A percentile compares a stretch with the other conserved stretches of the same genome.
Evolutionary conservation across 2,113 vertebrate species (phyloP).

Genomic region (Haemorhous mexicanus): DNA sequence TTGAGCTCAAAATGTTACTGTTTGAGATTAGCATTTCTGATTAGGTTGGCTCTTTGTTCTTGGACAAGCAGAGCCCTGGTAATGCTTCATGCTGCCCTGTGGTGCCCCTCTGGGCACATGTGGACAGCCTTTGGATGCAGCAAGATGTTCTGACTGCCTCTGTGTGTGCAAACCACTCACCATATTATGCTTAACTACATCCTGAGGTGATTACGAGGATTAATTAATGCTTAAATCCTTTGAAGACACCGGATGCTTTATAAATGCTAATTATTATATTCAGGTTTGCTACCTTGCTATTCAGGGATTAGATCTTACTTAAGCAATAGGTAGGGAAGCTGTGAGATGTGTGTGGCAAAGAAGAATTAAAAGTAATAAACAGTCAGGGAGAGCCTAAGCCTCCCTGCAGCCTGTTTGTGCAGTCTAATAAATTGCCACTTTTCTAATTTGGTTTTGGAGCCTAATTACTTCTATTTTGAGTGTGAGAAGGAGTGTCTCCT

Average conservation of each 20-base stretch:
- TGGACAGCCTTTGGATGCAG: not conserved
- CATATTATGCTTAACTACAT: not conserved
- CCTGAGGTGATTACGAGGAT: not conserved
- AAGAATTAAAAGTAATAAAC: slow-evolving; percentile 17
- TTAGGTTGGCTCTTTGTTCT: slow-evolving; percentile 19
- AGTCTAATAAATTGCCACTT: slow-evolving; percentile 10
- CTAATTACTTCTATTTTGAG: not conserved
- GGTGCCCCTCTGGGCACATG: not conserved
- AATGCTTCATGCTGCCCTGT: not conserved
- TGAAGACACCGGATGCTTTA: slow-evolving; percentile 21
- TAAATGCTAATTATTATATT: slow-evolving; percentile 52
- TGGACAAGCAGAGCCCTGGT: not conserved
- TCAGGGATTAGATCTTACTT: slow-evolving; percentile 4
- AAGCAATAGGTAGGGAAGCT: slow-evolving; percentile 1
- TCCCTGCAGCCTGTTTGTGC: slow-evolving; percentile 7
- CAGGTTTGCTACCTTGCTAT: not conserved
- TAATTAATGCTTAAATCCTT: slow-evolving; percentile 20
- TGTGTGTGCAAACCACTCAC: not conserved
- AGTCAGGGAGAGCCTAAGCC: not conserved
- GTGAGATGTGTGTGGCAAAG: not conserved
- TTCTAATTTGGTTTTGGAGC: slow-evolving; percentile 7
- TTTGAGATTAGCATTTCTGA: slow-evolving; percentile 36
- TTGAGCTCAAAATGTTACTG: slow-evolving; percentile 8
- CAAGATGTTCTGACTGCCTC: not conserved
- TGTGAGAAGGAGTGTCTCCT: not conserved